phyloP scores from a whole-genome alignment of 2,888 invertebrate genomes.

The Diabrotica balteata region DNA sequence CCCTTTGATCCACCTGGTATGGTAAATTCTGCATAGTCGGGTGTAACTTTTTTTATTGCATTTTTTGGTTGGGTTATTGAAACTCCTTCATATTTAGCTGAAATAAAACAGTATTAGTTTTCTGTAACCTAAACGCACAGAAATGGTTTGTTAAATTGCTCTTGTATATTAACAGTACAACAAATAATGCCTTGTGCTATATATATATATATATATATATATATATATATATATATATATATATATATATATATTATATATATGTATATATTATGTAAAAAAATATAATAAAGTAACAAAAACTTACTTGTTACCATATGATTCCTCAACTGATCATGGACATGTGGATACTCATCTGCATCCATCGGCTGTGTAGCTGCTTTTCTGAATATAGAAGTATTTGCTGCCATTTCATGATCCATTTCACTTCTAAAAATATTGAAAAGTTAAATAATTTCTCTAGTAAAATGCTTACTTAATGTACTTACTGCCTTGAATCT shows the following conservation, averaged over 20 bases:
- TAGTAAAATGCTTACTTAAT: not conserved
- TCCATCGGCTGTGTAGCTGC: slow-evolving; percentile 56
- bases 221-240: too few species aligned
- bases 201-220: too few species aligned
- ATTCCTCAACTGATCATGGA: slow-evolving; percentile 81
- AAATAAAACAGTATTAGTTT: slow-evolving; percentile 24
- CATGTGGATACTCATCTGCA: slow-evolving; percentile 79
- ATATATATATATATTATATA: too few species aligned
- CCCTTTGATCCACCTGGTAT: slow-evolving; percentile 76
- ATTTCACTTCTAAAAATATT: slow-evolving; percentile 42
- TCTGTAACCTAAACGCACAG: too few species aligned
- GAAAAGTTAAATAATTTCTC: not conserved
- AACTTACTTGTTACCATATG: slow-evolving; percentile 49
- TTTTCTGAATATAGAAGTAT: slow-evolving; percentile 50
- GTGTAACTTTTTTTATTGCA: slow-evolving; percentile 74
- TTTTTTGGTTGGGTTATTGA: slow-evolving; percentile 70
- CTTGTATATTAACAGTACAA: too few species aligned
- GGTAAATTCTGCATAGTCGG: slow-evolving; percentile 84
- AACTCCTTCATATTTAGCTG: slow-evolving; percentile 50
- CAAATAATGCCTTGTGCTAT: too few species aligned
- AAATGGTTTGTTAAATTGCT: too few species aligned
- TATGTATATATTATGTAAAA: too few species aligned
- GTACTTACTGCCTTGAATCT: slow-evolving; percentile 43
- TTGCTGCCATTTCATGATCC: slow-evolving; percentile 48
- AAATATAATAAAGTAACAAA: too few species aligned